Conservation (phyloP, 2,888 invertebrate species). For the Agriopis aurantiaria region DNA sequence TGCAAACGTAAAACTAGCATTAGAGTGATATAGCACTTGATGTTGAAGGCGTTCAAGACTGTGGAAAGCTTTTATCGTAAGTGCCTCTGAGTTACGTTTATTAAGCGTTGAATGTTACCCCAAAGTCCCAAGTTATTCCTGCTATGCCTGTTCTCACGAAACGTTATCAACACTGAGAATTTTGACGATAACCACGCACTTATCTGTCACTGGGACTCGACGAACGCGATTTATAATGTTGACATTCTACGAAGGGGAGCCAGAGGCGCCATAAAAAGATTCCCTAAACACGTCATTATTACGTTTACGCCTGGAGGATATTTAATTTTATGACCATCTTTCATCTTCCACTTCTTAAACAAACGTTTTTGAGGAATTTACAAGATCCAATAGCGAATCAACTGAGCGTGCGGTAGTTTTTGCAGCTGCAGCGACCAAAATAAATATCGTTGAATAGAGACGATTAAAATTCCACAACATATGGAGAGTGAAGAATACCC, state of each 20-base stretch:
- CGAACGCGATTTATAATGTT: slow-evolving; percentile 61
- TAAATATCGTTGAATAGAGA: slow-evolving; percentile 50
- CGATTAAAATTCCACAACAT: slow-evolving; percentile 69
- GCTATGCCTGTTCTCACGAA: slow-evolving; percentile 70
- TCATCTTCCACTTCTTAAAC: slow-evolving; percentile 45
- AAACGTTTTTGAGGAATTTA: slow-evolving; percentile 35
- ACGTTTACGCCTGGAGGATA: slow-evolving; percentile 38
- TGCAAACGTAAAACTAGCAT: not conserved
- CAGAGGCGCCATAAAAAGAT: slow-evolving; percentile 37
- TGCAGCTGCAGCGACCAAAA: slow-evolving; percentile 38
- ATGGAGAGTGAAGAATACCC: slow-evolving; percentile 35
- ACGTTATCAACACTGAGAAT: slow-evolving; percentile 73
- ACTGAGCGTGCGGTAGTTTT: slow-evolving; percentile 12
- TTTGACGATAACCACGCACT: slow-evolving; percentile 74
- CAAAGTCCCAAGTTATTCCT: slow-evolving; percentile 64
- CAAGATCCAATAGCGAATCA: slow-evolving; percentile 12
- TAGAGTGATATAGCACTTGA: slow-evolving; percentile 53
- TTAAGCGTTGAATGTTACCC: slow-evolving; percentile 53
- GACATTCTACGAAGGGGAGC: slow-evolving; percentile 48
- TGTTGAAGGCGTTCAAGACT: slow-evolving; percentile 39
- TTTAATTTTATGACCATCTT: slow-evolving; percentile 44
- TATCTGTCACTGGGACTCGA: slow-evolving; percentile 67
- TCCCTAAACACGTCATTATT: slow-evolving; percentile 43
- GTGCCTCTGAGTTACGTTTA: slow-evolving; percentile 60
- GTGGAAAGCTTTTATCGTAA: slow-evolving; percentile 58